Evolutionary conservation across 1,140 invertebrate species (phyloP), one percentile per base, ranked within the genome.

Genomic region (Meteorus sp.): DNA sequence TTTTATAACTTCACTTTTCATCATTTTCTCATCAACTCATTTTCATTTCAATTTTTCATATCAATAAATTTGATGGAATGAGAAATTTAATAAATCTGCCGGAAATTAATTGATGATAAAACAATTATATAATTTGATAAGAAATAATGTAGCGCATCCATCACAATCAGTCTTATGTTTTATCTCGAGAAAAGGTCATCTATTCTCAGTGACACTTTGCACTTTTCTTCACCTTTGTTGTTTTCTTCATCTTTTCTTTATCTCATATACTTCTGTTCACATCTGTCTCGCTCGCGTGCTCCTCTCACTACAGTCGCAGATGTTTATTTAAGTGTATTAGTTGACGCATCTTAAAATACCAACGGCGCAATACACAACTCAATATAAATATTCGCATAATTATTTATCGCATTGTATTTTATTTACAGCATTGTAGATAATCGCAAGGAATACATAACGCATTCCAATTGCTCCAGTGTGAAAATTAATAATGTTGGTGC

Each of bases 401-500:
- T n/a, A n/a, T n/a, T n/a, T n/a, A 33, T 11, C 29, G 6, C 29
- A 7, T 33, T 33, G 29, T 11, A 33, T 11, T 11, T 11, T 11
- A 7, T 11, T 11, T 33, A 33, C 29, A 39, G 35, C 35, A n/a
- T n/a, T n/a, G 17, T 8, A 20, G 41, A 43, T 23, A 43, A 43
- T 43, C 11, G 62, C 56, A 53, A 62, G 63, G 68, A 70, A 70
- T 64, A 66, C 69, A 39, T 66, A 52, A 69, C 67, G 67, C 68
- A 74, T 74, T 73, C 71, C 71, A 64, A 71, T 69, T 71, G 63
- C 67, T 68, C 69, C 68, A 60, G 70, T 68, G 70, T 72, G 64
- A 37, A 72, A 74, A 74, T 76, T 76, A 74, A 76, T 76, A 72
- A 73, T 68, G 69, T 66, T n/a, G n/a, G n/a, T n/a, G n/a, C 65